phyloP scores from a whole-genome alignment of 2,113 vertebrate genomes.

The Tetraodon nigroviridis region DNA sequence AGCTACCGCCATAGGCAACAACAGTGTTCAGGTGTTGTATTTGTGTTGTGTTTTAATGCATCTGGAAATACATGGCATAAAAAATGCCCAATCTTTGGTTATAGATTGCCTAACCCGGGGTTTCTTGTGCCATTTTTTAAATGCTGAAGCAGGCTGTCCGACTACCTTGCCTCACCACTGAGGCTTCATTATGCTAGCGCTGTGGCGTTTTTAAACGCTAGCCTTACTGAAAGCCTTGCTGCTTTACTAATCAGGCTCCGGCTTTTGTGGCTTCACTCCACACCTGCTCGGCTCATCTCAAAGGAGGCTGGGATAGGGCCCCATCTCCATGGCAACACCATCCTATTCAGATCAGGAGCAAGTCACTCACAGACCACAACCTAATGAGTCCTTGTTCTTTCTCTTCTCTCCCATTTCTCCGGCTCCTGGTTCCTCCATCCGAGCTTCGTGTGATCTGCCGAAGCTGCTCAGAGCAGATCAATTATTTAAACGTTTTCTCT shows the following conservation, averaged over 20 bases:
- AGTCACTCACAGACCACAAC: constrained; percentile 57
- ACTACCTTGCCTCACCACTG: constrained; percentile 38
- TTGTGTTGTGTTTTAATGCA: too few species aligned
- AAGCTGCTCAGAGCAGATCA: constrained; percentile 60
- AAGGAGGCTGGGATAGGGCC: constrained; percentile 48
- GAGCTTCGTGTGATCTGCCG: constrained; percentile 25
- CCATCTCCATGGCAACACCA: constrained; percentile 77
- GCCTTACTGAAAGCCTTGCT: constrained; percentile 48
- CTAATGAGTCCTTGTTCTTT: constrained; percentile 41
- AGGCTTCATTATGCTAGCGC: constrained; percentile 51
- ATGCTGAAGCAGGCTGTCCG: constrained; percentile 12
- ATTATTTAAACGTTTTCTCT: constrained; percentile 66
- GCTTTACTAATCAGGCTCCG: constrained; percentile 59
- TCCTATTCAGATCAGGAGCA: constrained; percentile 61
- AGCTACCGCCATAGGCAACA: constrained; percentile 83
- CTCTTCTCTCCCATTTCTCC: constrained; percentile 34
- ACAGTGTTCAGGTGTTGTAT: constrained; percentile 69
- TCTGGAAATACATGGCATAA: too few species aligned
- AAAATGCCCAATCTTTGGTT: not conserved
- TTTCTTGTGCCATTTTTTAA: constrained; percentile 25
- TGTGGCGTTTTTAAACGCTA: constrained; percentile 31
- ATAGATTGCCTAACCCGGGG: not conserved
- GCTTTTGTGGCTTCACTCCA: constrained; percentile 51
- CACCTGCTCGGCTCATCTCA: constrained; percentile 66
- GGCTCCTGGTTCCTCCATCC: constrained; percentile 31